Base-by-base conservation (phyloP, 2,797 vertebrate species). In the Sebastes kiyomatsui region DNA sequence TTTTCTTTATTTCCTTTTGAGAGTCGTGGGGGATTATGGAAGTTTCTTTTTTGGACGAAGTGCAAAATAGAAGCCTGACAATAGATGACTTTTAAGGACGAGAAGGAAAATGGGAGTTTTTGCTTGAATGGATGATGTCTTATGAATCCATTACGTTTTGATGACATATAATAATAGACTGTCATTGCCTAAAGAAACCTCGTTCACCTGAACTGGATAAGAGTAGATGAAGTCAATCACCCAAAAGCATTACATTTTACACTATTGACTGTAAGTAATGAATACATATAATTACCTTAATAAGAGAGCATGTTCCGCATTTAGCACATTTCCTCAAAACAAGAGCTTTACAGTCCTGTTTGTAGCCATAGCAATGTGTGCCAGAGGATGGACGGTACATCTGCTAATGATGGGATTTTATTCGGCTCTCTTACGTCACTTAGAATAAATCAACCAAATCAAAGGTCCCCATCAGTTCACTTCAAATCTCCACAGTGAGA, bases 1-100 rank as follows among this genome's bases (percentile, higher is more conserved):
- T 79, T 79, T 60, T 70, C 13, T 69, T 58, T 23, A 77, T 83
- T 90, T 66, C n/a, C 16, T 73, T 59, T 54, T 54, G 42, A 59
- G 58, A 67, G 12, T 32, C 4, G 4, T 42, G 10, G 71, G 27
- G 38, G 38, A 76, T 28, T 18, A 59, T 33, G 25, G 56, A 58
- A 60, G 22, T 38, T 9, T 18, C 3, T 46, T 83, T 83, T 58
- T 77, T 13, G 33, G 68, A 68, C 75, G 64, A 70, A 60, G n/a
- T 18, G 59, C 20, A 64, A 65, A 60, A 80, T 38, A 23, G 30
- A 72, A 55, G 27, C 8, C 3, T 30, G 23, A 59, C 64, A 32
- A 35, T 54, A 58, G 46, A 77, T 22, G 6, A 10, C 35, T 55
- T 72, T 75, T 30, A 61, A 46, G 38, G 49, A 67, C 14, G 14